These are phyloP conservation scores for Gallinago stenura DNA, from an alignment of 2,797 vertebrate species.

Conservation along the genomic window DNA sequence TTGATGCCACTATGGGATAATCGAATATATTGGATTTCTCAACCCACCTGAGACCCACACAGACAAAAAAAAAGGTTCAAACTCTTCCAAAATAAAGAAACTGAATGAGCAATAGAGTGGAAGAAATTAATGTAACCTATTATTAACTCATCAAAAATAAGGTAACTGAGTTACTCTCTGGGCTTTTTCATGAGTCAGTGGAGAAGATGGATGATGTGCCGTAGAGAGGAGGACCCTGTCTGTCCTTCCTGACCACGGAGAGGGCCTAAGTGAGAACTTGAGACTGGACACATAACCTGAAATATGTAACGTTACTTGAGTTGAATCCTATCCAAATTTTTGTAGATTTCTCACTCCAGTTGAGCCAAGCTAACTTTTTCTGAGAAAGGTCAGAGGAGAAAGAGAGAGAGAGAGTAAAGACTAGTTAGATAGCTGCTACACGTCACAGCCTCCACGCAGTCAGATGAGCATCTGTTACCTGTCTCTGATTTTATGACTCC, in stretches of 20 bases:
- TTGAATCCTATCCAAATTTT: neutral
- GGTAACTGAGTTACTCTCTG: neutral
- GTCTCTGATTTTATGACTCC: neutral
- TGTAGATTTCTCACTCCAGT: neutral
- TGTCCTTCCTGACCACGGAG: neutral
- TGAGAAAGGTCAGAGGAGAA: neutral
- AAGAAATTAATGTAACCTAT: neutral
- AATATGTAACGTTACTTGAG: neutral
- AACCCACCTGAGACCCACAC: neutral
- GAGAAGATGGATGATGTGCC: neutral
- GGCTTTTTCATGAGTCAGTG: neutral
- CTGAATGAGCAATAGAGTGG: neutral
- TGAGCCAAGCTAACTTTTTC: neutral
- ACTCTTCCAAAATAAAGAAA: neutral
- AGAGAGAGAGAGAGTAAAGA: neutral
- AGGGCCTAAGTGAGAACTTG: neutral
- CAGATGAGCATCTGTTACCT: neutral
- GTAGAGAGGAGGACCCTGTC: neutral
- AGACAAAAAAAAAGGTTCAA: neutral
- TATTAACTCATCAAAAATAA: neutral
- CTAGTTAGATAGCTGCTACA: neutral
- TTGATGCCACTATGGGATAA: neutral
- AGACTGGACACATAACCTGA: neutral
- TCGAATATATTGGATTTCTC: neutral
- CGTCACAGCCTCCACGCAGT: neutral